A percentile compares a stretch with the other conserved stretches of the same genome.
phyloP scores from a whole-genome alignment of 2,888 invertebrate genomes.

The Chrysina gloriosa region DNA sequence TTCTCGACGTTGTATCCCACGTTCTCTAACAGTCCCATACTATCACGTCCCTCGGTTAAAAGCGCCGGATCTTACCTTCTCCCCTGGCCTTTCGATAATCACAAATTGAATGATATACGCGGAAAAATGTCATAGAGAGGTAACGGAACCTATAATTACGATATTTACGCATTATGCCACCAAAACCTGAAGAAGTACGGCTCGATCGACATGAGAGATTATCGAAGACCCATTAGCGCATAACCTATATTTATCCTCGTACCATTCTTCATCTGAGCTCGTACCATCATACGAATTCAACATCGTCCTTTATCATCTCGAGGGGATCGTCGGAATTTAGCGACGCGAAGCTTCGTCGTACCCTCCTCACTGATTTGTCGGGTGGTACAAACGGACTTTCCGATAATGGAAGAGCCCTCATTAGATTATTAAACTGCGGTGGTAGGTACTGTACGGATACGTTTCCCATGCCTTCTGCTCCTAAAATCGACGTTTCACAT shows the following conservation, averaged over 20 bases:
- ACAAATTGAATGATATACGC: constrained; percentile 38
- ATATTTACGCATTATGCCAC: constrained; percentile 51
- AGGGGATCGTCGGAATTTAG: constrained; percentile 10
- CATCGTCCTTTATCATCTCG: not conserved
- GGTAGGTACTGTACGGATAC: not conserved
- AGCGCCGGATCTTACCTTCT: not conserved
- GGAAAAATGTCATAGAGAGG: constrained; percentile 25
- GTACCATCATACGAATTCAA: constrained; percentile 18
- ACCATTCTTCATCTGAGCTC: constrained; percentile 10
- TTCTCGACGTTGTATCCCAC: too few relatives aligned
- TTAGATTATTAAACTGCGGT: constrained; percentile 5
- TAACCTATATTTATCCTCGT: constrained; percentile 50
- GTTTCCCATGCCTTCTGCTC: constrained; percentile 13
- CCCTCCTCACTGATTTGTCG: not conserved
- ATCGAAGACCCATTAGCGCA: constrained; percentile 48
- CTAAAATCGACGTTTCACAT: constrained; percentile 27
- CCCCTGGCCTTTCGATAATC: constrained; percentile 6
- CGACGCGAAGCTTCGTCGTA: not conserved
- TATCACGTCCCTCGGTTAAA: not conserved
- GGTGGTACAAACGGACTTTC: not conserved
- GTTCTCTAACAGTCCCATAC: not conserved
- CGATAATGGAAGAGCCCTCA: constrained; percentile 27
- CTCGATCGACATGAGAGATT: constrained; percentile 47
- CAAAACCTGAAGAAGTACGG: constrained; percentile 42
- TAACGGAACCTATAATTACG: constrained; percentile 49